Conservation (phyloP, 2,888 invertebrate species). For the Chymomyza procnemis region DNA sequence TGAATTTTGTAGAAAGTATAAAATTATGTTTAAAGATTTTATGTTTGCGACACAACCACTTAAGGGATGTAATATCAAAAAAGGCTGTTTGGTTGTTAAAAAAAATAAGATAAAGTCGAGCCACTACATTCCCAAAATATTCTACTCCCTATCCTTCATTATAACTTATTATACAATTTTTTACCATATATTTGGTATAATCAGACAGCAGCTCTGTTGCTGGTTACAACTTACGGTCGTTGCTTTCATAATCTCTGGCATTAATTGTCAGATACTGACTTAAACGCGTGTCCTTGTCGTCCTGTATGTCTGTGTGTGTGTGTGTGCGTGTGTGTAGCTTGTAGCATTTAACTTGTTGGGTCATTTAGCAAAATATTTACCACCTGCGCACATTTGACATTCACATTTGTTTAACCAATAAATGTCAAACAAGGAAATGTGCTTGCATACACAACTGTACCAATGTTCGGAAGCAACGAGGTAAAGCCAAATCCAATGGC, state of each 20-base stretch:
- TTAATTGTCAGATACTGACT: background rate
- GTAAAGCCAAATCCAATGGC: background rate
- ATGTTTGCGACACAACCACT: no score
- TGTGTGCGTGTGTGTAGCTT: background rate
- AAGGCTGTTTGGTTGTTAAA: no score
- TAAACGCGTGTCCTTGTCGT: background rate
- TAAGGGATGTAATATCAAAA: no score
- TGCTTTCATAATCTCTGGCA: background rate
- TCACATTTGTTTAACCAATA: background rate
- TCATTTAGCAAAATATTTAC: background rate
- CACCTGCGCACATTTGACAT: background rate
- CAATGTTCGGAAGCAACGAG: background rate
- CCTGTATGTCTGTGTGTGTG: no score
- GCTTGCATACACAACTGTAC: background rate
- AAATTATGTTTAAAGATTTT: no score
- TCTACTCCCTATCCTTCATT: no score
- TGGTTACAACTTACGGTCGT: background rate
- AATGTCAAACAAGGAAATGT: background rate
- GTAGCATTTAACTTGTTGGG: background rate
- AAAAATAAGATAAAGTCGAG: no score
- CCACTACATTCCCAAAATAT: no score
- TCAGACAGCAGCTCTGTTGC: background rate
- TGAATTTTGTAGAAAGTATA: no score
- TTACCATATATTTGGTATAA: no score
- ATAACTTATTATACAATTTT: no score